phyloP scores from a whole-genome alignment of 2,888 invertebrate genomes.

The Agrilus biguttatus region DNA sequence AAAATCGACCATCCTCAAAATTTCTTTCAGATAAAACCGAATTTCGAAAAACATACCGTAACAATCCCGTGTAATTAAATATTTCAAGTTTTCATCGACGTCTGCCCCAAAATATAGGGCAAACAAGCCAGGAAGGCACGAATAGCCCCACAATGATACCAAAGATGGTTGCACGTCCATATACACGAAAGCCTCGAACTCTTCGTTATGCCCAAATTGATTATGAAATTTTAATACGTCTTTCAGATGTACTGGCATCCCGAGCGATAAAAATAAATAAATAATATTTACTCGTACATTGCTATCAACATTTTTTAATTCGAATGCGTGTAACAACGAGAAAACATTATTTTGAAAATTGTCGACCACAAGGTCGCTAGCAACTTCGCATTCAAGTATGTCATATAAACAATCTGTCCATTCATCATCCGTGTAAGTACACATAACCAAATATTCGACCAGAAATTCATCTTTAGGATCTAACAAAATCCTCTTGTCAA shows the following conservation, averaged over 20 bases:
- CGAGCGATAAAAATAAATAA: neutral
- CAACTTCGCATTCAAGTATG: neutral
- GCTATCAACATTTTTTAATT: neutral
- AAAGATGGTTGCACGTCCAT: too few relatives aligned
- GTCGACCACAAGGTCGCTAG: neutral
- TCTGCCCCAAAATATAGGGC: too few relatives aligned
- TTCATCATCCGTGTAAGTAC: neutral
- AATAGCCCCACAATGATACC: too few relatives aligned
- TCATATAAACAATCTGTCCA: neutral
- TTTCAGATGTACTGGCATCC: neutral
- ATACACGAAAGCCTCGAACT: too few relatives aligned
- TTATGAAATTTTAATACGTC: too few relatives aligned
- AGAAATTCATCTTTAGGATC: neutral
- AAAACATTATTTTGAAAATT: neutral
- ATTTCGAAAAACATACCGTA: too few relatives aligned
- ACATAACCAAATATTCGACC: neutral
- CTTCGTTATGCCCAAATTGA: too few relatives aligned
- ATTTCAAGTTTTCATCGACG: too few relatives aligned
- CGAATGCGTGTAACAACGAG: neutral
- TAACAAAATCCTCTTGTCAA: neutral
- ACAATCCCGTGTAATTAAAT: too few relatives aligned
- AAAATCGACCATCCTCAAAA: too few relatives aligned
- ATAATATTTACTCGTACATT: neutral
- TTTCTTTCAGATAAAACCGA: too few relatives aligned
- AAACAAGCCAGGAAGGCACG: too few relatives aligned